Conservation (phyloP, 2,113 vertebrate species). For the Sinocyclocheilus anophthalmus region DNA sequence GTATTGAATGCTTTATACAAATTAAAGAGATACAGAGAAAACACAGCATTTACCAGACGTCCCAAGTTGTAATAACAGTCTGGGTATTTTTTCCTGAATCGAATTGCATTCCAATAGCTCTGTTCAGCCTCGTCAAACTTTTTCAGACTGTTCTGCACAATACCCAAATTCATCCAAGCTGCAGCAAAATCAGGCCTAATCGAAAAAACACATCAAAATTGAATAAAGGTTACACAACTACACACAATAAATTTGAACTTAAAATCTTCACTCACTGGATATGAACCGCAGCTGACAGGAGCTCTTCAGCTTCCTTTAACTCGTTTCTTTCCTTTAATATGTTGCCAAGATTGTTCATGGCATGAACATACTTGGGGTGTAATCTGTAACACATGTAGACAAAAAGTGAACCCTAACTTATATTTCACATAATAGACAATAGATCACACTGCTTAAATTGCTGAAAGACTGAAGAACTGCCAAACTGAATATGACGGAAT, state of each 20-base stretch:
- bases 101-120: constrained; percentile 96
- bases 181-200: constrained; percentile 93
- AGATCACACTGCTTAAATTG: not conserved
- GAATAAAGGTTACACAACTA: not conserved
- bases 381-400: constrained; percentile 73
- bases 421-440: not conserved
- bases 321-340: constrained; percentile 95
- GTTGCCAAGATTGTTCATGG: constrained; percentile 99
- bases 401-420: not conserved
- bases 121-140: constrained; percentile 88
- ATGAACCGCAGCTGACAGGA: constrained; percentile 91
- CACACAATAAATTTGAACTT: not conserved
- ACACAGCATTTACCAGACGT: constrained; percentile 78
- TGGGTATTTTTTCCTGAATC: constrained; percentile 92
- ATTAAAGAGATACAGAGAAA: constrained; percentile 18
- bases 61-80: constrained; percentile 99
- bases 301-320: constrained; percentile 88
- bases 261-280: constrained; percentile 87
- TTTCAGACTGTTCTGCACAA: constrained; percentile 95
- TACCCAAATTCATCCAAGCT: constrained; percentile 99
- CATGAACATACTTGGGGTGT: constrained; percentile 95
- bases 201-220: not conserved
- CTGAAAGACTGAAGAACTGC: not conserved
- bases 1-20: not conserved
- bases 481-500: constrained; percentile 37